Conservation (phyloP, 2,113 vertebrate species). For the Asarcornis scutulata region DNA sequence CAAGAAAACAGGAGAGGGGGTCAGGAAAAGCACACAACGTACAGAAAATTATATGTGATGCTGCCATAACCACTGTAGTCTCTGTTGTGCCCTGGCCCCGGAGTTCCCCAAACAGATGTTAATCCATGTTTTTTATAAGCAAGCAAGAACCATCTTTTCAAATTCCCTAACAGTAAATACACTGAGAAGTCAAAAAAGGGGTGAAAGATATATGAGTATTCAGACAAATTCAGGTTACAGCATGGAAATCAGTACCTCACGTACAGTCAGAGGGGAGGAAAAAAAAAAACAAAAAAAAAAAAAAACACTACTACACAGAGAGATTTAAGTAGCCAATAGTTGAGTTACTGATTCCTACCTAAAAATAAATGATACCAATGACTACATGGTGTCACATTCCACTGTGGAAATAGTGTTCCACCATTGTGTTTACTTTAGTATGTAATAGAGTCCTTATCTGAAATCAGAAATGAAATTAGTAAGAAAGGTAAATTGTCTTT, state of each 20-base stretch:
- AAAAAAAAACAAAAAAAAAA: neutral
- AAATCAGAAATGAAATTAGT: neutral
- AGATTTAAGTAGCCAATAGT: neutral
- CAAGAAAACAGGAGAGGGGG: too few relatives aligned
- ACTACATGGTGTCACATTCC: neutral
- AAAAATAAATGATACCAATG: neutral
- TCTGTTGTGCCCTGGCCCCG: neutral
- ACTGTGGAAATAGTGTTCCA: neutral
- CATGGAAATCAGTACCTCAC: neutral
- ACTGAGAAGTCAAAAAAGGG: neutral
- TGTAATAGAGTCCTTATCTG: neutral
- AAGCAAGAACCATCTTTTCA: neutral
- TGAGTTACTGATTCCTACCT: neutral
- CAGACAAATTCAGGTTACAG: neutral
- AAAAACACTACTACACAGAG: neutral
- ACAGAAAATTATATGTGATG: neutral
- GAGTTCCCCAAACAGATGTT: neutral
- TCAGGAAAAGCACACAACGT: too few relatives aligned
- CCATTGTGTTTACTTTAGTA: neutral
- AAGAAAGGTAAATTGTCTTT: neutral
- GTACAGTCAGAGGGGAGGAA: accelerated
- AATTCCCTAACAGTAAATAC: neutral
- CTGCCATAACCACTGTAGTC: neutral
- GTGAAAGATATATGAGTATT: neutral
- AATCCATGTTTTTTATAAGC: neutral